A percentile compares a stretch with the other conserved stretches of the same genome.
Evolutionary conservation across 2,797 vertebrate genomes (phyloP).

Genomic region (Garrulus glandarius): DNA sequence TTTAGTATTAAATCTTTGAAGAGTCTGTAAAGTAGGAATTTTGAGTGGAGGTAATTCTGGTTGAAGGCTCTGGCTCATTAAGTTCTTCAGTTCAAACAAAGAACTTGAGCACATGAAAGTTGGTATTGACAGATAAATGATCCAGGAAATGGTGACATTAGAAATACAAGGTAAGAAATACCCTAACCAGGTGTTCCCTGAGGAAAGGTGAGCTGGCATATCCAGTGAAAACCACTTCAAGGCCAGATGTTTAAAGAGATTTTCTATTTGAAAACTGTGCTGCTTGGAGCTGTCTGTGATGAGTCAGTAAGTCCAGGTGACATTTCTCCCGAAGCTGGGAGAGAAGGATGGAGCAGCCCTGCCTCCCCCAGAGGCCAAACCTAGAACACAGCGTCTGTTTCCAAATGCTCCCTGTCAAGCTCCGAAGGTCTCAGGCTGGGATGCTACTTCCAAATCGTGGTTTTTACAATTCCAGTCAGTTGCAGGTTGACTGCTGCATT

Average conservation of each 20-base stretch:
- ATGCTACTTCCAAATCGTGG: not conserved
- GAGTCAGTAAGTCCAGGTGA: not conserved
- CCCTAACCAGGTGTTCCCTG: not conserved
- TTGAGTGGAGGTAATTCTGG: not conserved
- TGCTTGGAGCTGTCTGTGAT: not conserved
- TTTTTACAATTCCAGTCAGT: constrained; percentile 44
- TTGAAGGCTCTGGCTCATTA: not conserved
- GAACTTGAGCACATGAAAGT: not conserved
- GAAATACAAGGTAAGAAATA: not conserved
- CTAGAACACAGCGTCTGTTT: not conserved
- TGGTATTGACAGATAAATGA: not conserved
- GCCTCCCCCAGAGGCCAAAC: not conserved
- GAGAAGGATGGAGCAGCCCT: not conserved
- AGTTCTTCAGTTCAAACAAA: not conserved
- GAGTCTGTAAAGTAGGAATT: not conserved
- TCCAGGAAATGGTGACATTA: not conserved
- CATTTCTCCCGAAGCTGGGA: not conserved
- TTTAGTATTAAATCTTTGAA: not conserved
- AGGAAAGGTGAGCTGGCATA: not conserved
- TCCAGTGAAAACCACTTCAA: not conserved
- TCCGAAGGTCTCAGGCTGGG: not conserved
- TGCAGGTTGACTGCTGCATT: not conserved
- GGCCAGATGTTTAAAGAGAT: not conserved
- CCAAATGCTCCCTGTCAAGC: not conserved
- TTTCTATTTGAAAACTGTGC: not conserved